These are phyloP conservation scores for Crypturellus undulatus DNA, from an alignment of 2,113 vertebrate species.

Conservation along the genomic window DNA sequence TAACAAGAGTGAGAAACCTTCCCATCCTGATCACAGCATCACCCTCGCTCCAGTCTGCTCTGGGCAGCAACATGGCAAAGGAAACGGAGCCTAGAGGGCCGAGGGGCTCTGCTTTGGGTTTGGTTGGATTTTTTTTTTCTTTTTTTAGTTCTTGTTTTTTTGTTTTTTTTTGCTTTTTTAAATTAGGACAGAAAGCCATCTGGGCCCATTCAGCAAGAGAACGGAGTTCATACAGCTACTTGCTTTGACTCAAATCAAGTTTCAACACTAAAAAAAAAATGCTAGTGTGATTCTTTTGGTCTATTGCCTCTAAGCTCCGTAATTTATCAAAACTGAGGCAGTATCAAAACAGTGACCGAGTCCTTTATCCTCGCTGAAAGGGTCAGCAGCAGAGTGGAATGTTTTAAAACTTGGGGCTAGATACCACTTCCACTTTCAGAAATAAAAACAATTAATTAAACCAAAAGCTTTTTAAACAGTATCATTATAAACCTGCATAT, in stretches of 20 bases:
- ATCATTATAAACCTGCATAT: neutral
- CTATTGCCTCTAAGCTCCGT: neutral
- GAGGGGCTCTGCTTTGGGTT: neutral
- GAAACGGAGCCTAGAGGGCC: neutral
- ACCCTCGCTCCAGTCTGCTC: neutral
- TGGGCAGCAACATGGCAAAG: neutral
- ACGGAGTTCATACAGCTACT: neutral
- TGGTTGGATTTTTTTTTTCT: neutral
- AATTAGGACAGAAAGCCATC: neutral
- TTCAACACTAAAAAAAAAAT: neutral
- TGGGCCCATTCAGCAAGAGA: neutral
- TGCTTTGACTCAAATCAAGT: neutral
- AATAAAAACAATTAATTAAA: neutral
- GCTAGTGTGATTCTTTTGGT: neutral
- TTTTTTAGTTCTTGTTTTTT: neutral
- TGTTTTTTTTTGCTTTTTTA: neutral
- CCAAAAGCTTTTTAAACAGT: neutral
- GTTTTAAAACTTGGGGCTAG: neutral
- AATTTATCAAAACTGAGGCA: neutral
- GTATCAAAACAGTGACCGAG: neutral
- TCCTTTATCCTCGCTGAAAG: neutral
- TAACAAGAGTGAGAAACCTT: neutral
- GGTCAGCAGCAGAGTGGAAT: neutral
- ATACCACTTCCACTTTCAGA: neutral
- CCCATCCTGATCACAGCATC: neutral